These are phyloP conservation scores for Lepas anatifera DNA, from an alignment of 2,888 invertebrate genomes.

Conservation along the genomic window DNA sequence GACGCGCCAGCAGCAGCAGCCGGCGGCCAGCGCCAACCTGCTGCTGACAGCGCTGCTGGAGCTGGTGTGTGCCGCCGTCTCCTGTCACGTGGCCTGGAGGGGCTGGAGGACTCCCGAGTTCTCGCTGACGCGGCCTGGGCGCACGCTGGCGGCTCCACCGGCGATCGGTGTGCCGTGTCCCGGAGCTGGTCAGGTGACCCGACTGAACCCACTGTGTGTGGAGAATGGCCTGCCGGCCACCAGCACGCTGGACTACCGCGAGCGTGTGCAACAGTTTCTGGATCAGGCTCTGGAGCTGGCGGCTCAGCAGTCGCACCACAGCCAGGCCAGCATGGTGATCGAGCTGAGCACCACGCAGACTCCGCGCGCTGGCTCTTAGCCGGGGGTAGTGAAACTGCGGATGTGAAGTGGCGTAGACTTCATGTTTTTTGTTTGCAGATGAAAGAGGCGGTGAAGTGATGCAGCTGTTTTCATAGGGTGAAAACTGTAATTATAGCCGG, in stretches of 20 bases:
- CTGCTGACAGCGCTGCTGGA: slow-evolving; percentile 9
- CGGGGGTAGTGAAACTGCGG: too few relatives aligned
- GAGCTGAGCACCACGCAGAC: neutral
- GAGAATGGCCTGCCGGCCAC: slow-evolving; percentile 31
- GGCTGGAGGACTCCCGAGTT: neutral
- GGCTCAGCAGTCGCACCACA: neutral
- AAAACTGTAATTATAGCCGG: too few relatives aligned
- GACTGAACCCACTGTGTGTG: neutral
- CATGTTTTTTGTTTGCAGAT: too few relatives aligned
- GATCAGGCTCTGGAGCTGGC: slow-evolving; percentile 16
- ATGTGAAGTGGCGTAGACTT: too few relatives aligned
- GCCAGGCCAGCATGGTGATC: neutral
- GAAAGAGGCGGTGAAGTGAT: too few relatives aligned
- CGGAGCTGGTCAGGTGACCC: neutral
- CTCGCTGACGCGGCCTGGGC: neutral
- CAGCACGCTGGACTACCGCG: slow-evolving; percentile 37
- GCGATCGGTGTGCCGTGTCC: neutral
- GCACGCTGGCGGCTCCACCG: too few relatives aligned
- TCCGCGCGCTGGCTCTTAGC: too few relatives aligned
- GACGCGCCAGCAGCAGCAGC: neutral
- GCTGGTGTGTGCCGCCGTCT: neutral
- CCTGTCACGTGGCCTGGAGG: neutral
- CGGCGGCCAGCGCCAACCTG: slow-evolving; percentile 5
- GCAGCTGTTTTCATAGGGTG: too few relatives aligned
- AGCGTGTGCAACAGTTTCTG: slow-evolving; percentile 37